Percentiles rank a stretch among this genome's conserved stretches.
Conservation (phyloP, 2,113 vertebrate species). For the Petaurus breviceps region DNA sequence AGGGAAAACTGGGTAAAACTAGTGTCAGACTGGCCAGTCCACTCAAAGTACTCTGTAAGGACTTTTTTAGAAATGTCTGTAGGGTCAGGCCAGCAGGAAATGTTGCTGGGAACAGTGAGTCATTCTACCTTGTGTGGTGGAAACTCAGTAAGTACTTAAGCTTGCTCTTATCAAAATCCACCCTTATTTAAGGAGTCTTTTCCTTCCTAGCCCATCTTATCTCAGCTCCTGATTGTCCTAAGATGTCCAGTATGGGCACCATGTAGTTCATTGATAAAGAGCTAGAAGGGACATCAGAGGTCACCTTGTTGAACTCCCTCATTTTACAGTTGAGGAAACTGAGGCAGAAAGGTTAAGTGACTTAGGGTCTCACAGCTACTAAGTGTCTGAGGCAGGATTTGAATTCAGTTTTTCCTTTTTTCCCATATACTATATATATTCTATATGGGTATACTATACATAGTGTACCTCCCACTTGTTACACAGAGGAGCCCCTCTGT, state of each 20-base stretch:
- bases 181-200: background rate
- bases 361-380: background rate
- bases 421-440: background rate
- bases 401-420: background rate
- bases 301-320: background rate
- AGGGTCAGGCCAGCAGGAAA: background rate
- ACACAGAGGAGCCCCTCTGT: background rate
- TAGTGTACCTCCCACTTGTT: background rate
- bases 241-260: background rate
- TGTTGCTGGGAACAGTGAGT: background rate
- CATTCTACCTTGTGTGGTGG: background rate
- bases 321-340: background rate
- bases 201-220: background rate
- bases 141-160: background rate
- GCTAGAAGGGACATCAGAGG: background rate
- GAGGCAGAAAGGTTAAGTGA: background rate
- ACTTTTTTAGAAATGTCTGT: background rate
- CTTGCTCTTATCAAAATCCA: background rate
- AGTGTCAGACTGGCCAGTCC: background rate
- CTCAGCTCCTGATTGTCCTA: background rate
- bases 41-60: background rate
- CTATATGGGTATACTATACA: too few relatives aligned
- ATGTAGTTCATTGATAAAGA: background rate
- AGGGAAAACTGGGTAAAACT: background rate
- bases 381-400: background rate